Evolutionary conservation across 2,113 vertebrate genomes (phyloP).

Genomic region (Notiomystis cincta): DNA sequence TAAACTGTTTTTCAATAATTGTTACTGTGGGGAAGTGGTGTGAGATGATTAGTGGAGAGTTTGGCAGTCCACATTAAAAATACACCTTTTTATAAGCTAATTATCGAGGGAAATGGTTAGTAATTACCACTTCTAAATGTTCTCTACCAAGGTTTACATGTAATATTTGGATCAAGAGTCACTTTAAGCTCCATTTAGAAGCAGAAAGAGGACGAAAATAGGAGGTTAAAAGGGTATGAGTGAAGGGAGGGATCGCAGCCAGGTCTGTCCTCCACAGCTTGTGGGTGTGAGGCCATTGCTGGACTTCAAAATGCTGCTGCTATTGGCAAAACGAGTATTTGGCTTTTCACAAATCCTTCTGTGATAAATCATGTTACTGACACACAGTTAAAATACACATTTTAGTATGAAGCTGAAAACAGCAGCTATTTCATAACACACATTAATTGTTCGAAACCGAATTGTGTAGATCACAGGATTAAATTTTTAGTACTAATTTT

Average conservation of each 20-base stretch:
- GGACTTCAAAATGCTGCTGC: neutral
- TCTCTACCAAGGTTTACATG: neutral
- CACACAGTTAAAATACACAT: neutral
- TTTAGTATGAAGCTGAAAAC: neutral
- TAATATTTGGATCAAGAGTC: neutral
- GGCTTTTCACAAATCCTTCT: neutral
- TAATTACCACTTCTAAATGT: conserved; percentile 20
- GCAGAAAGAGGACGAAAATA: neutral
- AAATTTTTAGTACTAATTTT: neutral
- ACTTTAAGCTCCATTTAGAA: neutral
- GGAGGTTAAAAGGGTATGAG: neutral
- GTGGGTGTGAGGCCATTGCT: neutral
- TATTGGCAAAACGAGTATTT: neutral
- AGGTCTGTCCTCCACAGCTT: neutral
- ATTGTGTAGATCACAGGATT: neutral
- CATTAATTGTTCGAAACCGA: neutral
- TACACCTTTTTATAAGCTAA: conserved; percentile 49
- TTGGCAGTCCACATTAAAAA: conserved; percentile 42
- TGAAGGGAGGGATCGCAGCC: neutral
- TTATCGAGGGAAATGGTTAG: conserved; percentile 21
- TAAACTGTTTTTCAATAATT: conserved; percentile 20
- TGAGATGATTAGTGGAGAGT: conserved; percentile 51
- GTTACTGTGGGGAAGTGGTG: conserved; percentile 22
- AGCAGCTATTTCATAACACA: neutral
- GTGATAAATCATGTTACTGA: neutral